These are phyloP conservation scores for Aleiodes sp. DNA, from an alignment of 1,140 invertebrate species.

Conservation along the genomic window DNA sequence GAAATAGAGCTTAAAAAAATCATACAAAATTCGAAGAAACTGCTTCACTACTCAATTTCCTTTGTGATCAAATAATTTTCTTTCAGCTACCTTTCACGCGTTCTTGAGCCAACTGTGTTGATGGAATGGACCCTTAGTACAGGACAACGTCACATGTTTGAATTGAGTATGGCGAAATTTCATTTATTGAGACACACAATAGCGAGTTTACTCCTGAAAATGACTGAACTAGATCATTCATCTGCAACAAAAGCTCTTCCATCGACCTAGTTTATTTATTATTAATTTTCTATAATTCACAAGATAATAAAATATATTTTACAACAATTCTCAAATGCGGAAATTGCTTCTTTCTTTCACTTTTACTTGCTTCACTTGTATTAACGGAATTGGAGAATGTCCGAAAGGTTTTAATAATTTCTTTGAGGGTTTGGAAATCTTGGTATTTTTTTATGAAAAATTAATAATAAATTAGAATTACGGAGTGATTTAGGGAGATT, in stretches of 20 bases:
- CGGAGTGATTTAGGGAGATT: too few species aligned
- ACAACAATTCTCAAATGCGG: too few species aligned
- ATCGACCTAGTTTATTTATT: background rate
- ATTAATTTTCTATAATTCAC: background rate
- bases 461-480: too few species aligned
- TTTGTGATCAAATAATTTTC: constrained; percentile 27
- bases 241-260: constrained; percentile 48
- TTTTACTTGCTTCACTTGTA: too few species aligned
- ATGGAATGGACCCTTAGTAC: constrained; percentile 61
- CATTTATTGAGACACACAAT: constrained; percentile 58
- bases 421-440: too few species aligned
- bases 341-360: too few species aligned
- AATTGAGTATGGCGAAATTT: constrained; percentile 57
- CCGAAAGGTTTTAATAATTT: too few species aligned
- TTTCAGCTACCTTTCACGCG: constrained; percentile 55
- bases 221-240: constrained; percentile 53
- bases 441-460: too few species aligned
- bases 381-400: too few species aligned
- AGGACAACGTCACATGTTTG: constrained; percentile 54
- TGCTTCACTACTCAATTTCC: too few species aligned
- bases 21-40: too few species aligned
- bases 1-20: too few species aligned
- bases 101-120: constrained; percentile 57
- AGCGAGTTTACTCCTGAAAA: constrained; percentile 57
- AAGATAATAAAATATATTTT: constrained; percentile 8